Base-by-base conservation (phyloP, 2,113 vertebrate species). In the Psophia crepitans region DNA sequence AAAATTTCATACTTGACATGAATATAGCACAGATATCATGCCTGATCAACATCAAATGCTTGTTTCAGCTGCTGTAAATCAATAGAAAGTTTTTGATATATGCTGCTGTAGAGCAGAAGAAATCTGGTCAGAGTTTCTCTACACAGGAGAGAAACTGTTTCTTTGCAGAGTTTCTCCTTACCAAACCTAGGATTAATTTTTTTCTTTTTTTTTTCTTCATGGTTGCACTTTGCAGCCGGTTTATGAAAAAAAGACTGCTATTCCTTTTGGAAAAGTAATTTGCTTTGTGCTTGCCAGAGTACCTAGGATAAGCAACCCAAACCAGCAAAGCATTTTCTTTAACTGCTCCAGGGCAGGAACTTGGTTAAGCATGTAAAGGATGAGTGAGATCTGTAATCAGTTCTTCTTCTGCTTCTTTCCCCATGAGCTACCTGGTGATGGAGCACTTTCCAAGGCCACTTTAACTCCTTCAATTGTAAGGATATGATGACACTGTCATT, bases 21-120 rank as follows among this genome's bases (percentile, higher is more conserved):
- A 85, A 27, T 93, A 91, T 58, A 68, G 39, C 71, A 71, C 68
- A 93, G n/a, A 70, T 73, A 94, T 90, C 81, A 92, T 35, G 13
- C 33, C 33, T 18, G 64, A 30, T 97, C 66, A 90, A 51, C 70
- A 87, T 86, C 76, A 97, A 93, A 74, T 75, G 20, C 49, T 95
- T 91, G 37, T 84, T 85, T 93, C 49, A 79, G 14, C 49, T 95
- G 32, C 39, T 83, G 41, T 89, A 78, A 90, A 93, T 89, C 71
- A 41, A 68, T 24, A 32, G 22, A 53, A 77, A 27, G 1, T 21
- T 90, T 93, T 91, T 5, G 11, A n/a, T 70, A 61, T 14, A 11
- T 71, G 32, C 60, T 88, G 33, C 73, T 86, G 28, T 46, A 76
- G 33, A 94, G 48, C 21, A 90, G 69, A 88, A 81, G 46, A 84